These are phyloP conservation scores for Salvelinus sp. DNA, from an alignment of 2,113 vertebrate genomes.

Conservation along the genomic window DNA sequence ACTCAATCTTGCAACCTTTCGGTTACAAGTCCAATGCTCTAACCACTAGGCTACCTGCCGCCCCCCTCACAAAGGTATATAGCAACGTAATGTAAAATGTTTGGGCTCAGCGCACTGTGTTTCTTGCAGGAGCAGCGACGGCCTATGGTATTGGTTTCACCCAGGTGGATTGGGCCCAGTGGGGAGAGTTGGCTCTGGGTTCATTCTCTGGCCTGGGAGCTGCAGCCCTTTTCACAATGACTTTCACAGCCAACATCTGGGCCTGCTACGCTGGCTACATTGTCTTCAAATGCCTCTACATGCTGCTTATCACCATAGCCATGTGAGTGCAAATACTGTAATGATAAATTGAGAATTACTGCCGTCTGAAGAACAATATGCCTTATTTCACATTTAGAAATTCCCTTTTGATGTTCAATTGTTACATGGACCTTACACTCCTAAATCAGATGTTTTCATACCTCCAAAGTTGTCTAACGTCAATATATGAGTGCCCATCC, in stretches of 20 bases:
- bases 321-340: conserved; percentile 77
- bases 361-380: no score
- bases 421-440: no score
- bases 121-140: conserved; percentile 77
- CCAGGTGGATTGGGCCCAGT: conserved; percentile 83
- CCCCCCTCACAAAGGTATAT: background rate
- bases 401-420: no score
- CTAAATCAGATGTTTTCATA: no score
- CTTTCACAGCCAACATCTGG: conserved; percentile 84
- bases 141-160: conserved; percentile 81
- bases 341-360: no score
- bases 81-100: background rate
- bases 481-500: no score
- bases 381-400: no score
- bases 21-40: no score
- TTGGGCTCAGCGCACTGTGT: conserved; percentile 1
- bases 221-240: conserved; percentile 81
- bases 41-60: no score
- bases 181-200: conserved; percentile 86
- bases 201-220: conserved; percentile 82
- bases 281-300: conserved; percentile 87
- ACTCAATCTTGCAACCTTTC: no score
- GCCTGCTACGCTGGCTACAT: conserved; percentile 82
- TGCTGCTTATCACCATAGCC: conserved; percentile 90
- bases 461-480: no score